phyloP scores from a whole-genome alignment of 2,888 invertebrate species.

The Cerastoderma edule region DNA sequence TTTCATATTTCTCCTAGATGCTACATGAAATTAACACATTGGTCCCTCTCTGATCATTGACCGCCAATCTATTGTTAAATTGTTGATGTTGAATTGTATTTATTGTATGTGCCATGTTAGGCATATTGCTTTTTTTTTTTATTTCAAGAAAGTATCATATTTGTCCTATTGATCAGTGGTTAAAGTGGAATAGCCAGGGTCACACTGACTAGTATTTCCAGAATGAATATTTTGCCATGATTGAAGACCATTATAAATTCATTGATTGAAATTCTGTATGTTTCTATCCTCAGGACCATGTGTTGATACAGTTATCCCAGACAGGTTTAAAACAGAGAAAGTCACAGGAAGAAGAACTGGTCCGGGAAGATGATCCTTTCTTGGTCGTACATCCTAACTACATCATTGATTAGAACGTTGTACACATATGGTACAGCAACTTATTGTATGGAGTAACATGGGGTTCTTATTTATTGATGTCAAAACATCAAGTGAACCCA shows the following conservation, averaged over 20 bases:
- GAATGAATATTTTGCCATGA: neutral
- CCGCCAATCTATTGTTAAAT: too few relatives aligned
- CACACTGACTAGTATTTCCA: too few relatives aligned
- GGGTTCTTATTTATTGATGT: neutral
- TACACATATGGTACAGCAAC: too few relatives aligned
- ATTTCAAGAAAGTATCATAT: neutral
- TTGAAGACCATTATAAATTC: neutral
- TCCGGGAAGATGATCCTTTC: constrained; percentile 89
- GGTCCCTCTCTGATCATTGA: too few relatives aligned
- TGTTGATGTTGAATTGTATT: too few relatives aligned
- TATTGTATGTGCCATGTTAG: neutral
- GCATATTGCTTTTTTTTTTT: neutral
- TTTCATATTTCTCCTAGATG: too few relatives aligned
- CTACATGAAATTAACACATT: too few relatives aligned
- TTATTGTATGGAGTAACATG: too few relatives aligned
- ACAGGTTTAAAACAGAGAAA: constrained; percentile 86
- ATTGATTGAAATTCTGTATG: neutral
- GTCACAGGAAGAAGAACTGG: constrained; percentile 84
- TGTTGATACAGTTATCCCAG: constrained; percentile 90
- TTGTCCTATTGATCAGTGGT: neutral
- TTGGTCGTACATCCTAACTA: constrained; percentile 99
- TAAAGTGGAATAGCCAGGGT: neutral
- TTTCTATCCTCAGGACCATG: constrained; percentile 88
- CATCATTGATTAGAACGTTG: constrained; percentile 87
- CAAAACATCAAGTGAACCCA: neutral